These are phyloP conservation scores for Hedya salicella DNA, from an alignment of 2,888 invertebrate genomes.

Conservation along the genomic window DNA sequence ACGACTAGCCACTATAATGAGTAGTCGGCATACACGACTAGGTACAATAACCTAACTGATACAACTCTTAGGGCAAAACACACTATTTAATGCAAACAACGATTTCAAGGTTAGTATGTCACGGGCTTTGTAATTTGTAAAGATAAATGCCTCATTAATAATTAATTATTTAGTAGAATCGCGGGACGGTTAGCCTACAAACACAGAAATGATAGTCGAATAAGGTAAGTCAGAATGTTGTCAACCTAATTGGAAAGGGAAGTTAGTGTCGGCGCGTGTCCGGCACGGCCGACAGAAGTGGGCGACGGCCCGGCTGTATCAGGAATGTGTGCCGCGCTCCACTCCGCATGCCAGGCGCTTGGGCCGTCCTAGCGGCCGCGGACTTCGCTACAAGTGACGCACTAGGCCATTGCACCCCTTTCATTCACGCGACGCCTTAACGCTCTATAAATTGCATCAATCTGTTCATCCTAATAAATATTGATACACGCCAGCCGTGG, in stretches of 20 bases:
- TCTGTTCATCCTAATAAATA: slow-evolving; percentile 69
- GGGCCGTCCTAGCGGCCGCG: slow-evolving; percentile 44
- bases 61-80: slow-evolving; percentile 1
- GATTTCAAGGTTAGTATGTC: slow-evolving; percentile 39
- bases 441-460: slow-evolving; percentile 81
- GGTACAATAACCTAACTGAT: slow-evolving; percentile 3
- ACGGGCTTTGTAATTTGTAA: slow-evolving; percentile 27
- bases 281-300: slow-evolving; percentile 70
- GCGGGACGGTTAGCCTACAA: slow-evolving; percentile 37
- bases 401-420: slow-evolving; percentile 81
- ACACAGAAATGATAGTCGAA: slow-evolving; percentile 37
- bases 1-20: slow-evolving; percentile 47
- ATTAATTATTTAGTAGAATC: slow-evolving; percentile 39
- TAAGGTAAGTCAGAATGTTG: slow-evolving; percentile 45
- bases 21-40: slow-evolving; percentile 3
- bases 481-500: slow-evolving; percentile 55
- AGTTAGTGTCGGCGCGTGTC: slow-evolving; percentile 67
- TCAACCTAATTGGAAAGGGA: slow-evolving; percentile 57
- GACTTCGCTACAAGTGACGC: slow-evolving; percentile 57
- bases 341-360: slow-evolving; percentile 60
- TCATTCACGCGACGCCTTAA: slow-evolving; percentile 79
- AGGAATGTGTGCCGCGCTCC: slow-evolving; percentile 77
- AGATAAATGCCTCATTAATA: slow-evolving; percentile 33
- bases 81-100: slow-evolving; percentile 3
- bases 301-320: slow-evolving; percentile 65